Conservation (phyloP, 1,140 invertebrate genomes). For the Hirudo medicinalis region DNA sequence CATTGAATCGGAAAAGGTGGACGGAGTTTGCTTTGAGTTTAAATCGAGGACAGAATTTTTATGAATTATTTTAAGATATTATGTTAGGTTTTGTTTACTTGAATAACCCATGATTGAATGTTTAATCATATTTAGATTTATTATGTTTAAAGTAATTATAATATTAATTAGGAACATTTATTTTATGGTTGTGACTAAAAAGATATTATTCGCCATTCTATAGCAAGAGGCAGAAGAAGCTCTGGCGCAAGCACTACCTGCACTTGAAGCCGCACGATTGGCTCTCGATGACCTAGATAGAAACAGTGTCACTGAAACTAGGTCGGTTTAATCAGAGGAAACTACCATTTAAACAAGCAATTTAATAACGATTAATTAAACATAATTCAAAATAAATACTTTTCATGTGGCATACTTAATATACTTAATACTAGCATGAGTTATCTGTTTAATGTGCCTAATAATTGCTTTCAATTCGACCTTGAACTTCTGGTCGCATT, state of each 20-base stretch:
- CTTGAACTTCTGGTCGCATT: too few relatives aligned
- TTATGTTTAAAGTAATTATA: background rate
- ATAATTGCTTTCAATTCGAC: too few relatives aligned
- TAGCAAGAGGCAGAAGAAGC: constrained; percentile 59
- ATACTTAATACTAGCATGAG: too few relatives aligned
- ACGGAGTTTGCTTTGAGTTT: too few relatives aligned
- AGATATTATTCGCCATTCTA: background rate
- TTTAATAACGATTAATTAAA: too few relatives aligned
- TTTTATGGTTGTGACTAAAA: background rate
- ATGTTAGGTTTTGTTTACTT: background rate
- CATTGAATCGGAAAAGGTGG: constrained; percentile 59
- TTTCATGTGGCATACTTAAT: too few relatives aligned
- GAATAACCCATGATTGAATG: too few relatives aligned
- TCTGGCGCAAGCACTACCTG: constrained; percentile 63
- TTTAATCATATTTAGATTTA: background rate
- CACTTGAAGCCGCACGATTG: constrained; percentile 59
- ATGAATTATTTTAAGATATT: background rate
- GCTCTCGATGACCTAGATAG: constrained; percentile 69
- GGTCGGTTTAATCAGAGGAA: constrained; percentile 38
- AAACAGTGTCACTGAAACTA: constrained; percentile 76
- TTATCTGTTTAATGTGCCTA: too few relatives aligned
- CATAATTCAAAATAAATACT: too few relatives aligned
- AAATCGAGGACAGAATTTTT: background rate
- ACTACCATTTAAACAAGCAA: too few relatives aligned
- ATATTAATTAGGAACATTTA: background rate